A percentile compares a stretch with the other conserved stretches of the same genome.
phyloP scores from a whole-genome alignment of 2,797 vertebrate species.

The Halcyon smyrnensis region DNA sequence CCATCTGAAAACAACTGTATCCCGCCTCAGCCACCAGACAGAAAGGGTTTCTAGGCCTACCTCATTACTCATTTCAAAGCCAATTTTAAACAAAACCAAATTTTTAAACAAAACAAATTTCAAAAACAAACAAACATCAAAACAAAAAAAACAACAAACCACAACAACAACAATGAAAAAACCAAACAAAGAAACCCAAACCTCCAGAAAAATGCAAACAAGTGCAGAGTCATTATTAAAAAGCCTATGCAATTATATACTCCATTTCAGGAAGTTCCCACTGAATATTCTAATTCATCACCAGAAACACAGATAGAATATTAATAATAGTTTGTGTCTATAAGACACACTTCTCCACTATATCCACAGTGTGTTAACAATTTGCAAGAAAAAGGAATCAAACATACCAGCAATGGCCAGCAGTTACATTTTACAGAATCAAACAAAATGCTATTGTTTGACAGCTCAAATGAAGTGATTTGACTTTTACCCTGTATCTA shows the following conservation, averaged over 20 bases:
- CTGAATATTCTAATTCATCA: background rate
- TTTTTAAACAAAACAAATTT: background rate
- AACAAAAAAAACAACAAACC: background rate
- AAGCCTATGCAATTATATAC: background rate
- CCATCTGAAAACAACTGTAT: slow-evolving; percentile 25
- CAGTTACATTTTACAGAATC: slow-evolving; percentile 3
- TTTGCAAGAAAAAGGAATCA: slow-evolving; percentile 31
- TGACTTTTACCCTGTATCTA: background rate
- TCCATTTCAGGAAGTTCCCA: background rate
- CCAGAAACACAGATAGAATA: background rate
- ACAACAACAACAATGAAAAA: background rate
- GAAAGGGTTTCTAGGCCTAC: background rate
- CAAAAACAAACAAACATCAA: no score
- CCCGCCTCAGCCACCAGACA: background rate
- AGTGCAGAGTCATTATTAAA: background rate
- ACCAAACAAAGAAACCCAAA: background rate
- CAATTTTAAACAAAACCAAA: background rate
- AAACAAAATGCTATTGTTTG: slow-evolving; percentile 36
- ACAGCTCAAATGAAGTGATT: background rate
- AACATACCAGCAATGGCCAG: slow-evolving; percentile 5
- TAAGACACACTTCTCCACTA: slow-evolving; percentile 34
- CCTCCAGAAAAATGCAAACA: background rate
- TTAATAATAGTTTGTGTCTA: background rate
- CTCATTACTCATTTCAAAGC: slow-evolving; percentile 40
- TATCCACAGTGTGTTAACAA: slow-evolving; percentile 19